Evolutionary conservation across 2,888 invertebrate species (phyloP), one percentile per base, ranked within the genome.

Genomic region (Thymelicus lineola): DNA sequence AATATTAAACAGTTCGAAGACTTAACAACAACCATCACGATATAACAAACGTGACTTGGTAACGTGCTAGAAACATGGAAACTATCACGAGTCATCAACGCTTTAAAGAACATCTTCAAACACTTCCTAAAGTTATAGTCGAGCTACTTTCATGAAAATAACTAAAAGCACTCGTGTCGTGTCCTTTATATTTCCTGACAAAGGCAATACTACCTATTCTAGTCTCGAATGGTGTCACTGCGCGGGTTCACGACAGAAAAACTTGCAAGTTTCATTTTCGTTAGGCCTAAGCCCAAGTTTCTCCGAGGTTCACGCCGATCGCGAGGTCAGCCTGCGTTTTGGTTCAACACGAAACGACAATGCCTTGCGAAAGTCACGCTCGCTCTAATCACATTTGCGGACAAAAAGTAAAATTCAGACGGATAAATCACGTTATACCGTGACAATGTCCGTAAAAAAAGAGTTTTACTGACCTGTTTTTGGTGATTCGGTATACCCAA

Each of bases 341-440:
- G 87, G 88, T 84, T 77, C 86, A 87, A 87, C 90, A 90, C 89
- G 89, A 87, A 85, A 85, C 84, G 80, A 85, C 87, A 88, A 87
- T 87, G 88, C 84, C 81, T 92, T 92, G 84, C 90, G 82, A 90
- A 87, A 92, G 90, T 90, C 91, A 90, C 91, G 90, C 87, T 80
- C 80, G 79, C 78, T 80, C 79, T 82, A 88, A 84, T 84, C 86
- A 87, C 87, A 88, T 85, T 88, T 79, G 83, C 76, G 77, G 76
- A 77, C 80, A 84, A 86, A 84, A 88, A 84, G 84, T 79, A 79
- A 81, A 88, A 86, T 82, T 86, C 80, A 80, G 79, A 74, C 79
- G 78, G 80, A 82, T 84, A 86, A 85, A 85, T 84, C 77, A 84
- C 86, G 85, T 81, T 80, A 76, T 71, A 45, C 73, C 46, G 75